Conservation (phyloP, 2,113 vertebrate species). For the Connochaetes taurinus region DNA sequence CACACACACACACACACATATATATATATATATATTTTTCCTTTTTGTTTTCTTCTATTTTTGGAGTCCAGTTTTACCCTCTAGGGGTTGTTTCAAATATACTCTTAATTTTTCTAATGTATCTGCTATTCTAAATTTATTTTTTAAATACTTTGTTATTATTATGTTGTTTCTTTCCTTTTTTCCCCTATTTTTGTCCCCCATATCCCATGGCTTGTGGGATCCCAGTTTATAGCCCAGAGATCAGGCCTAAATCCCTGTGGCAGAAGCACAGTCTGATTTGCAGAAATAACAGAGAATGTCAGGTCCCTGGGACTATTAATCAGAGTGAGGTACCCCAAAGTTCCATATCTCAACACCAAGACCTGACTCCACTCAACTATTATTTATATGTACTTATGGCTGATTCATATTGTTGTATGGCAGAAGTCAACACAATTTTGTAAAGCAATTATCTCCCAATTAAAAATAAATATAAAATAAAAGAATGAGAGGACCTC, state of each 20-base stretch:
- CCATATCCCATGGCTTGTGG: background rate
- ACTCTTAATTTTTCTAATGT: background rate
- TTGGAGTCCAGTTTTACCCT: background rate
- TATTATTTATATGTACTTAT: background rate
- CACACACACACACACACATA: background rate
- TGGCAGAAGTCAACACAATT: background rate
- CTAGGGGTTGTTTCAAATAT: background rate
- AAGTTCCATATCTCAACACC: background rate
- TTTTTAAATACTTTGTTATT: background rate
- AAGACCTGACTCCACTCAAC: background rate
- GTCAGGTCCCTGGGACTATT: background rate
- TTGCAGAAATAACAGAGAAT: background rate
- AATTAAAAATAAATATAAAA: background rate
- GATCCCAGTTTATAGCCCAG: background rate
- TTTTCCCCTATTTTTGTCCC: background rate
- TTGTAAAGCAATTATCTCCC: background rate
- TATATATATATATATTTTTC: background rate
- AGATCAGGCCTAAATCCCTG: background rate
- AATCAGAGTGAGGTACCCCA: background rate
- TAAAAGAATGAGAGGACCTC: background rate
- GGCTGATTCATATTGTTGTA: background rate
- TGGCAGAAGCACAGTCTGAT: background rate
- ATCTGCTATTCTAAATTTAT: background rate
- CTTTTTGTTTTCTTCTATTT: background rate
- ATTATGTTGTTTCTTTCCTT: background rate